Evolutionary conservation across 2,888 invertebrate genomes (phyloP).

Genomic region (Slavum lentiscoides): DNA sequence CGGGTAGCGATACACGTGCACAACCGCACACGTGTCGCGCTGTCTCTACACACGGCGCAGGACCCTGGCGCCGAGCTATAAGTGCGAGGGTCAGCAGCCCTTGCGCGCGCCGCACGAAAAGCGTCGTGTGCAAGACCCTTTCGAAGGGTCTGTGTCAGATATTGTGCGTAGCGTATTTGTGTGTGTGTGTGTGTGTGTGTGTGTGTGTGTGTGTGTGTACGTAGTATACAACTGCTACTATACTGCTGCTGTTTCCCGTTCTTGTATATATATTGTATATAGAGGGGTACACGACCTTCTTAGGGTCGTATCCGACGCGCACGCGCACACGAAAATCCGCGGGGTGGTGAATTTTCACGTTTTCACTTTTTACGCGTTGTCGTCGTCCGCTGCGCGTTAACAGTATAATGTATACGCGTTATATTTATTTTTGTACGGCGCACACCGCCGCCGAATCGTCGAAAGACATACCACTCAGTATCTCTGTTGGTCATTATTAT

Average conservation of each 20-base stretch:
- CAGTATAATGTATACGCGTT: too few relatives aligned
- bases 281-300: slow-evolving; percentile 44
- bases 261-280: neutral
- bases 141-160: neutral
- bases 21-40: slow-evolving; percentile 24
- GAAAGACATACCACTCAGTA: too few relatives aligned
- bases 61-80: neutral
- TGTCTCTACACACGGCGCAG: neutral
- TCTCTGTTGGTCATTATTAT: too few relatives aligned
- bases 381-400: too few relatives aligned
- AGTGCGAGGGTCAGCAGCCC: slow-evolving; percentile 47
- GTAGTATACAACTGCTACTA: neutral
- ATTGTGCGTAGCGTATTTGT: too few relatives aligned
- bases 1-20: slow-evolving; percentile 22
- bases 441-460: too few relatives aligned
- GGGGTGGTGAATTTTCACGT: slow-evolving; percentile 31
- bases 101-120: slow-evolving; percentile 19
- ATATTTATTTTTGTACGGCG: too few relatives aligned
- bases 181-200: neutral
- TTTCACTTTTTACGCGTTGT: neutral
- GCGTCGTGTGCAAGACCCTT: slow-evolving; percentile 42
- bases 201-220: neutral
- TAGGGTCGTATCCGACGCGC: slow-evolving; percentile 24
- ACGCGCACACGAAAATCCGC: slow-evolving; percentile 1
- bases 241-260: neutral